These are phyloP conservation scores for Anabacerthia variegaticeps DNA, from an alignment of 2,797 vertebrate species.

Conservation along the genomic window DNA sequence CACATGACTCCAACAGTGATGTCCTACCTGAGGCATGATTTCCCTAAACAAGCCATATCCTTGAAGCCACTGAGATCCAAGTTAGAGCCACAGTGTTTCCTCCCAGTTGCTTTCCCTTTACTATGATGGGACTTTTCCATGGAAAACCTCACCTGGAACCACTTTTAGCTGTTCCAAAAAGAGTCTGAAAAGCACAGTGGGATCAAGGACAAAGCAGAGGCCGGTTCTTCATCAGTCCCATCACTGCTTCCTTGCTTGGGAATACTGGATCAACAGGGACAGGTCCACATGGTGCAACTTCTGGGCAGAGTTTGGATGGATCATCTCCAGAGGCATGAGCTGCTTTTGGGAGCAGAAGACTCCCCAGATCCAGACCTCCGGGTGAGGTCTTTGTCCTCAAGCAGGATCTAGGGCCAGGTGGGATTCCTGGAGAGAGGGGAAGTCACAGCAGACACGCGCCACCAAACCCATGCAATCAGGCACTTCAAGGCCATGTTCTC, in stretches of 20 bases:
- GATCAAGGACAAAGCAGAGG: not conserved
- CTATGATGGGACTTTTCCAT: fast-evolving
- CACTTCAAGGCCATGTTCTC: fast-evolving
- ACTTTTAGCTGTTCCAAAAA: fast-evolving
- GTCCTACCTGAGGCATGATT: not conserved
- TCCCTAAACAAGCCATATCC: not conserved
- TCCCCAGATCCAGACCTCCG: not conserved
- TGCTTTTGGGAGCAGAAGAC: not conserved
- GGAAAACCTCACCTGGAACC: not conserved
- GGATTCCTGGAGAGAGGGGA: fast-evolving
- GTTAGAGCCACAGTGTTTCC: not conserved
- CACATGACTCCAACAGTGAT: fast-evolving
- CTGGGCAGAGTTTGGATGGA: not conserved
- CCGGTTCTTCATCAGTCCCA: not conserved
- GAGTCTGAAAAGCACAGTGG: fast-evolving
- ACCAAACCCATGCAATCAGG: not conserved
- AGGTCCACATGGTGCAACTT: fast-evolving
- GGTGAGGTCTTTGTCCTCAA: not conserved
- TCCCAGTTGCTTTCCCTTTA: not conserved
- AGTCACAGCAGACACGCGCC: fast-evolving
- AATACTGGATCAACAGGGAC: not conserved
- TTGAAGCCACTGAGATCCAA: not conserved
- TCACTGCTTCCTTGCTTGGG: fast-evolving
- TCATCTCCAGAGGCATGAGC: not conserved
- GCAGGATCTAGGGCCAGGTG: not conserved